phyloP scores from a whole-genome alignment of 2,113 vertebrate species.

The Tretioscincus oriximinensis region DNA sequence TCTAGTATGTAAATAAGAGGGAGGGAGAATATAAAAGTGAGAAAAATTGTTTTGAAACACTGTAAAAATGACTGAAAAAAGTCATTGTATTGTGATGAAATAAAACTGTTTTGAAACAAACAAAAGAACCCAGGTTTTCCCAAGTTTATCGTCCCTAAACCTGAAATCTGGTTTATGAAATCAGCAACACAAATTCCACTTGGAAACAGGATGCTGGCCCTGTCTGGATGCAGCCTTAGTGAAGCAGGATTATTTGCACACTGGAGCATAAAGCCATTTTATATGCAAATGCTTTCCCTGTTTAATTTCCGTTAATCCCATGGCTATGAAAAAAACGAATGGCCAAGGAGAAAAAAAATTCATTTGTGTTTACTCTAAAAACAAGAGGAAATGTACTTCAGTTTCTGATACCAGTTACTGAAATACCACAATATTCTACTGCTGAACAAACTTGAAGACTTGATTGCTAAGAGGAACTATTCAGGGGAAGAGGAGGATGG shows the following conservation, averaged over 20 bases:
- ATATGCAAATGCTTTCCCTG: neutral
- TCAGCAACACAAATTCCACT: no score
- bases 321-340: neutral
- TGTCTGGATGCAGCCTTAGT: neutral
- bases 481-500: slow-evolving; percentile 21
- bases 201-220: no score
- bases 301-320: neutral
- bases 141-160: no score
- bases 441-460: slow-evolving; percentile 25
- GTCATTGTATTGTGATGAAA: no score
- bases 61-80: no score
- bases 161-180: no score
- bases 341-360: neutral
- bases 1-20: no score
- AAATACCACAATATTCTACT: neutral
- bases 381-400: neutral
- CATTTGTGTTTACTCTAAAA: neutral
- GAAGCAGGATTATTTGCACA: neutral
- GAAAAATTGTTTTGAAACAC: no score
- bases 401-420: neutral
- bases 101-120: no score
- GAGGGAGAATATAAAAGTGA: no score
- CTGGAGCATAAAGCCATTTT: neutral
- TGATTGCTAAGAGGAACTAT: neutral
- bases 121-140: no score